These are phyloP conservation scores for Polypedilum pembai DNA, from an alignment of 1,140 invertebrate genomes.

Conservation along the genomic window DNA sequence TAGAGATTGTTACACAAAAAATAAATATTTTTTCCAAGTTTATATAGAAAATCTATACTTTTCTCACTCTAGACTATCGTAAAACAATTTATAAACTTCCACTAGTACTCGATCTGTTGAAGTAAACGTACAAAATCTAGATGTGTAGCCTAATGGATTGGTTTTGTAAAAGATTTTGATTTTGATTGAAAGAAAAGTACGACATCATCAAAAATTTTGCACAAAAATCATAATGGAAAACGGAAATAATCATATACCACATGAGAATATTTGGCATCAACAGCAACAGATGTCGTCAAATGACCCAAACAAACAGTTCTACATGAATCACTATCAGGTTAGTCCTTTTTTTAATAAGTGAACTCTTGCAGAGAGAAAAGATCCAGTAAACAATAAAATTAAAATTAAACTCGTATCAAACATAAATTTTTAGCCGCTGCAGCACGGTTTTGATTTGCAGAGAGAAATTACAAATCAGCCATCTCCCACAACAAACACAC, in stretches of 20 bases:
- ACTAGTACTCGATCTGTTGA: not conserved
- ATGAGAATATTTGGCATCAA: not conserved
- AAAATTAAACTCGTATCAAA: not conserved
- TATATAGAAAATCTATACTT: no score
- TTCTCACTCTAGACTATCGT: no score
- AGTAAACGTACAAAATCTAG: not conserved
- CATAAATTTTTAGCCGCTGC: not conserved
- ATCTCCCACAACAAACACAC: not conserved
- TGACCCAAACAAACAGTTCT: not conserved
- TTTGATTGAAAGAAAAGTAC: not conserved
- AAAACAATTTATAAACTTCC: not conserved
- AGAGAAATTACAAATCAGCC: not conserved
- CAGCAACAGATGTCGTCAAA: not conserved
- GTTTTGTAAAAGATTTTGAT: not conserved
- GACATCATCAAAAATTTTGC: conserved; percentile 1
- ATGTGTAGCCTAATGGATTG: not conserved
- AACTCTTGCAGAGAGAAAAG: not conserved
- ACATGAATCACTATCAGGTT: not conserved
- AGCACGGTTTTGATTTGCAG: conserved; percentile 19
- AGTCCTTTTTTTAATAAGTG: not conserved
- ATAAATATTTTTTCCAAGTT: no score
- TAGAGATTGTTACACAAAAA: no score
- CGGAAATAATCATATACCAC: not conserved
- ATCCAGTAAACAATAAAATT: not conserved
- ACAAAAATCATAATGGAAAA: conserved; percentile 3